Evolutionary conservation across 2,113 vertebrate genomes (phyloP), one percentile per base, ranked within the genome.

Genomic region (Okapia johnstoni): DNA sequence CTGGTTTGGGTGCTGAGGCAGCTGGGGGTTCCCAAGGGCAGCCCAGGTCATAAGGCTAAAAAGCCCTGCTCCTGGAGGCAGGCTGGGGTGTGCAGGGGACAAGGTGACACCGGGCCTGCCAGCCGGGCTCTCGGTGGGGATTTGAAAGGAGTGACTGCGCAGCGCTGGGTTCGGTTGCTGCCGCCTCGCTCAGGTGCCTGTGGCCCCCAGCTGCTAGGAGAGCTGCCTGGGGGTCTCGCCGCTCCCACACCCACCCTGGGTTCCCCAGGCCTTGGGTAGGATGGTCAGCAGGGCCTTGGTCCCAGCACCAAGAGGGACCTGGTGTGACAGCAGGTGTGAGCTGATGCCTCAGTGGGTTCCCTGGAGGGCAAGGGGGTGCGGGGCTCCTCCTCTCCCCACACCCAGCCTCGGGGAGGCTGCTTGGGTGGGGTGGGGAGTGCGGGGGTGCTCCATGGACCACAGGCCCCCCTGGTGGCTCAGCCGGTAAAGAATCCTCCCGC

Each of bases 331-430:
- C 3, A 2, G 17, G 2, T 80, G 48, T 80, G 30, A 52, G 30
- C 48, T 0, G 1, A 21, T 52, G 30, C 30, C 77, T 21, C 10
- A 4, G 30, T 10, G 3, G 48, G 79, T 17, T 1, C 48, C 48
- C 77, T 50, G 16, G 48, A 13, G 50, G 48, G 30, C 30, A 12
- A 2, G 0, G 30, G 19, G 50, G 19, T 0, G 11, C 0, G 0
- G 48, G 79, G 79, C 79, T 21, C 33, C 17, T 13, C 17, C 48
- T n/a, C 17, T 54, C 30, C 30, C 48, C 0, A 1, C 6, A 2
- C 30, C 17, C 48, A n/a, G 3, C 17, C 48, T 5, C 17, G 0
- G n/a, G 50, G 79, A 12, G 48, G 79, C 48, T n/a, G 79, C 48
- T 13, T 10, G 48, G 77, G 17, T 2, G 2, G 48, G 5, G 3